phyloP scores from a whole-genome alignment of 2,113 vertebrate genomes.

The Nycticryphes semicollaris region DNA sequence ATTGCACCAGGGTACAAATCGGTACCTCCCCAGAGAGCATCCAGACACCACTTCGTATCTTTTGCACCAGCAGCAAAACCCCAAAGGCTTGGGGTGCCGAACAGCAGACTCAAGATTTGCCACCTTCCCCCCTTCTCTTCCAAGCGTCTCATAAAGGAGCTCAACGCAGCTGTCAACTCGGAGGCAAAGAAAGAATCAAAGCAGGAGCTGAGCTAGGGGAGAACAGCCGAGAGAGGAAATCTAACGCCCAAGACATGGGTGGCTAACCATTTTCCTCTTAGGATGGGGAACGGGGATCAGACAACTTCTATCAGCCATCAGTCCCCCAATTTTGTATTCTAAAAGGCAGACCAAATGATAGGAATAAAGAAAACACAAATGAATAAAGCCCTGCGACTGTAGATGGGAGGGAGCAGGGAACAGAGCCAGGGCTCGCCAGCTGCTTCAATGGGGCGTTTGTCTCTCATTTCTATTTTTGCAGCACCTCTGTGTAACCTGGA shows the following conservation, averaged over 20 bases:
- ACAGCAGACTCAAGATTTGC: neutral
- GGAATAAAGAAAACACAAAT: conserved; percentile 16
- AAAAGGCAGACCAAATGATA: conserved; percentile 24
- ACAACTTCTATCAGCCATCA: neutral
- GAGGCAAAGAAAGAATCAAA: conserved; percentile 51
- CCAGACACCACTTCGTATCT: neutral
- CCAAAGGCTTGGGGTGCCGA: neutral
- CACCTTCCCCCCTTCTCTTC: neutral
- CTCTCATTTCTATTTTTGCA: conserved; percentile 65
- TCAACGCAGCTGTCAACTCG: neutral
- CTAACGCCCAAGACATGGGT: neutral
- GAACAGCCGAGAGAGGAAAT: conserved; percentile 1
- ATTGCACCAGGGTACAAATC: neutral
- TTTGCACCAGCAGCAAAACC: neutral
- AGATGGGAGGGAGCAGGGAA: conserved; percentile 57
- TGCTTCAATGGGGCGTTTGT: conserved; percentile 64
- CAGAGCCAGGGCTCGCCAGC: conserved; percentile 35
- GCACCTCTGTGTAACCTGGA: conserved; percentile 67
- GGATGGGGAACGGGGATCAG: neutral
- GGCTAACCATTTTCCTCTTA: neutral
- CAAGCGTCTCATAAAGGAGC: conserved; percentile 25
- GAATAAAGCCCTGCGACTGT: conserved; percentile 47
- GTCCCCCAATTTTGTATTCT: neutral
- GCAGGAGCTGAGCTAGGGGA: neutral
- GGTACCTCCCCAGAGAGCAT: neutral